These are phyloP conservation scores for Drosophila greeni DNA, from an alignment of 2,888 invertebrate genomes.

Conservation along the genomic window DNA sequence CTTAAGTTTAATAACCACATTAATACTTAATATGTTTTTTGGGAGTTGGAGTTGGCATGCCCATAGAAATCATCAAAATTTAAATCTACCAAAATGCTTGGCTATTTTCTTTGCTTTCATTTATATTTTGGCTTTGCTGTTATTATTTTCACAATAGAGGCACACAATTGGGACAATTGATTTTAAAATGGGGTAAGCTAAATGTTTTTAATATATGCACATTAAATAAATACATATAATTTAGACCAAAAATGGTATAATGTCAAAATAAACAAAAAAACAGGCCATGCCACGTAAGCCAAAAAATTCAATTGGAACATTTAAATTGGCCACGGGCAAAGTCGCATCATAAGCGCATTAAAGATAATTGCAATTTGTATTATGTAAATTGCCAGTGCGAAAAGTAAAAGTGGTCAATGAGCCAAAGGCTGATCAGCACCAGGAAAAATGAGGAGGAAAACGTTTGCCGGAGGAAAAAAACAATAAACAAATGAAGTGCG, in stretches of 20 bases:
- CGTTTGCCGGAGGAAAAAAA: conserved; percentile 22
- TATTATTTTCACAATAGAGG: conserved; percentile 14
- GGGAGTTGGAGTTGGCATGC: not conserved
- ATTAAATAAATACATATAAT: not conserved
- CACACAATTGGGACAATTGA: conserved; percentile 3
- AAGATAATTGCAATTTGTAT: conserved; percentile 63
- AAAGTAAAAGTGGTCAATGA: conserved; percentile 32
- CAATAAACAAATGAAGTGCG: conserved; percentile 23
- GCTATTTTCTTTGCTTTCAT: conserved; percentile 9
- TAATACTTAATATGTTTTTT: not conserved
- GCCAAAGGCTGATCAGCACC: conserved; percentile 11
- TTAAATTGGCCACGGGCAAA: conserved; percentile 8
- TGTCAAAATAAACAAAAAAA: not conserved
- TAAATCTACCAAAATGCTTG: not conserved
- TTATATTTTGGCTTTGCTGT: conserved; percentile 15
- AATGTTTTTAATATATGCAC: not conserved
- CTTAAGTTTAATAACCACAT: not conserved
- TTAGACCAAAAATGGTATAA: not conserved
- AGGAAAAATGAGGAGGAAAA: conserved; percentile 3
- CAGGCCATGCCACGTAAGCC: not conserved
- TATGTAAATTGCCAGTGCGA: conserved; percentile 46
- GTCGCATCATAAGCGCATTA: conserved; percentile 52
- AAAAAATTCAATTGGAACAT: conserved; percentile 26
- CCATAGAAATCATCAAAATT: conserved; percentile 7
- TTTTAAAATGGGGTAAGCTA: not conserved